A percentile compares a stretch with the other conserved stretches of the same genome.
phyloP scores from a whole-genome alignment of 2,797 vertebrate genomes.

The Otolemur crassicaudatus region DNA sequence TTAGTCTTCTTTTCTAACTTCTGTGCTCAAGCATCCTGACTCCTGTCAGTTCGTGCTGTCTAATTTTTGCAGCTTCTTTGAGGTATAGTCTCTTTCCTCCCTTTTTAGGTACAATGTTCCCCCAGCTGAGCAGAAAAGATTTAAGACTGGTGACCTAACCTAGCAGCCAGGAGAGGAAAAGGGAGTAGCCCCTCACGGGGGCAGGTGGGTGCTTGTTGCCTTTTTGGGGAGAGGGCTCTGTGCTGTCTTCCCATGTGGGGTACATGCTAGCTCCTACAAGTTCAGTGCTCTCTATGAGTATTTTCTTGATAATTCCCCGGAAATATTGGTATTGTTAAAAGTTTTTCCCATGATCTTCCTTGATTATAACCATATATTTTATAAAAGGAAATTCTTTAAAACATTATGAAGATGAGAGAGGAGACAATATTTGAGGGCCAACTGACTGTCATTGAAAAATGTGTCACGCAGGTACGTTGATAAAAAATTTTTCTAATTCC shows the following conservation, averaged over 20 bases:
- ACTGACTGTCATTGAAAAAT: background rate
- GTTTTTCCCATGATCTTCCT: background rate
- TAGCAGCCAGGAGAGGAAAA: background rate
- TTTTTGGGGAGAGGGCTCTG: background rate
- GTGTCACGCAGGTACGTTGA: background rate
- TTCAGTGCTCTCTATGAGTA: background rate
- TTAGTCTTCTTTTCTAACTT: background rate
- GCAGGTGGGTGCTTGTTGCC: background rate
- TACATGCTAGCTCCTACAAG: background rate
- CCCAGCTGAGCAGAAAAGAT: background rate
- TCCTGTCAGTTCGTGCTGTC: background rate
- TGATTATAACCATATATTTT: background rate
- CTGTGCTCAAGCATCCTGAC: background rate
- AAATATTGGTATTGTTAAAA: background rate
- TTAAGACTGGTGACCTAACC: background rate
- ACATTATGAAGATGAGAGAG: background rate
- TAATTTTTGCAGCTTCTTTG: background rate
- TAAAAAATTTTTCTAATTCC: constrained; percentile 36
- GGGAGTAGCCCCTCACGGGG: background rate
- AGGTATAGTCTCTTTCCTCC: background rate
- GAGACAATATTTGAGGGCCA: background rate
- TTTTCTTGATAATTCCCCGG: background rate
- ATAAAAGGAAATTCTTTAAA: background rate
- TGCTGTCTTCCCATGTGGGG: background rate
- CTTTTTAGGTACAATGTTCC: background rate